Evolutionary conservation across 1,140 invertebrate species (phyloP).

Genomic region (Thaumetopoea pityocampa): DNA sequence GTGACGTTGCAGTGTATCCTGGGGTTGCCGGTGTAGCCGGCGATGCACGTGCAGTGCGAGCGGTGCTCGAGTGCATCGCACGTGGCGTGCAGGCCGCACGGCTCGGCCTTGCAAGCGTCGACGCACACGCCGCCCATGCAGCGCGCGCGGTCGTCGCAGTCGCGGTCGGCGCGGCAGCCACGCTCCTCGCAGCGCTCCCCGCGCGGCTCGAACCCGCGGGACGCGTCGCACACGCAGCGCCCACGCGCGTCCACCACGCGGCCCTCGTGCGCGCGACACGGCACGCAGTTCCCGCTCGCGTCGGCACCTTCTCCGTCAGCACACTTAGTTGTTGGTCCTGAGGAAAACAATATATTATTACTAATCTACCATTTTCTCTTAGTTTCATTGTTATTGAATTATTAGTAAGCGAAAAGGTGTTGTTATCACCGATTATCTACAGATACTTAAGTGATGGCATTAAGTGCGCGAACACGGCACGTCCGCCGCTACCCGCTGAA

Average conservation of each 20-base stretch:
- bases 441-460: no score
- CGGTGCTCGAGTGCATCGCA: slow-evolving; percentile 88
- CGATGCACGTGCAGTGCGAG: slow-evolving; percentile 85
- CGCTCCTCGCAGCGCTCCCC: slow-evolving; percentile 88
- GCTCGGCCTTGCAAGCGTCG: slow-evolving; percentile 82
- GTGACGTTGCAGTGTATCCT: slow-evolving; percentile 79
- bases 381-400: no score
- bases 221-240: slow-evolving; percentile 86
- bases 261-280: slow-evolving; percentile 83
- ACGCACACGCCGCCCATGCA: slow-evolving; percentile 85
- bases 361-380: not conserved
- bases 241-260: slow-evolving; percentile 85
- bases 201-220: slow-evolving; percentile 84
- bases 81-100: slow-evolving; percentile 85
- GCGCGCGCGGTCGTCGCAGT: slow-evolving; percentile 86
- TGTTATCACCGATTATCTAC: no score
- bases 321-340: slow-evolving; percentile 49
- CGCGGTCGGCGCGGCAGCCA: slow-evolving; percentile 83
- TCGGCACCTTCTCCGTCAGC: slow-evolving; percentile 82
- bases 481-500: no score
- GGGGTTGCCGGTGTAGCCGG: slow-evolving; percentile 83
- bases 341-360: slow-evolving; percentile 21
- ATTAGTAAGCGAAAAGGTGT: no score
- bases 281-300: slow-evolving; percentile 84
- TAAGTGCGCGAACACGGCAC: no score